Percentiles rank a stretch among this genome's conserved stretches.
phyloP scores from a whole-genome alignment of 2,797 vertebrate genomes.

The Macroramphosus scolopax region DNA sequence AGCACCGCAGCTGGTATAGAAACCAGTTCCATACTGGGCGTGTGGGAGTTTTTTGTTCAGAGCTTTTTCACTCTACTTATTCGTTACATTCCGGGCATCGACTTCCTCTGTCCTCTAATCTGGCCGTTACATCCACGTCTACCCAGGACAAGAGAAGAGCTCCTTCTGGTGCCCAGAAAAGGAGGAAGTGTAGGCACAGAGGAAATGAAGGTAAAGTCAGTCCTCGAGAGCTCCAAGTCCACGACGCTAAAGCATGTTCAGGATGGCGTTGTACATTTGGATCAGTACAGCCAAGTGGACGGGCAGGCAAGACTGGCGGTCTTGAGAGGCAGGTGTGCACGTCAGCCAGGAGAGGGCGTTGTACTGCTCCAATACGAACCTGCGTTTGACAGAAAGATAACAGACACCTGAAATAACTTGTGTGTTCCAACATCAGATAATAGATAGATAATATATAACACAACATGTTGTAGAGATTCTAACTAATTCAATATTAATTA shows the following conservation, averaged over 20 bases:
- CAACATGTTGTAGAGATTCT: too few species aligned
- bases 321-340: constrained; percentile 93
- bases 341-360: constrained; percentile 98
- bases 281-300: constrained; percentile 95
- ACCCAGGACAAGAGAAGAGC: constrained; percentile 42
- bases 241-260: constrained; percentile 86
- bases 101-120: constrained; percentile 27
- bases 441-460: too few species aligned
- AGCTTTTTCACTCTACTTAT: constrained; percentile 27
- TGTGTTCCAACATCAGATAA: too few species aligned
- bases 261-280: constrained; percentile 98
- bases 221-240: constrained; percentile 25
- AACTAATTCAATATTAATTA: too few species aligned
- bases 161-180: constrained; percentile 62
- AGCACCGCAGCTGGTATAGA: constrained; percentile 31
- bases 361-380: constrained; percentile 99
- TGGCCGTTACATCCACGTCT: constrained; percentile 28
- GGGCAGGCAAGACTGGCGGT: constrained; percentile 97
- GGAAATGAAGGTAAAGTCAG: constrained; percentile 22
- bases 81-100: constrained; percentile 48
- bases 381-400: constrained; percentile 48
- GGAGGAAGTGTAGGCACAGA: constrained; percentile 54
- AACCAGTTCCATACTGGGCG: constrained; percentile 25
- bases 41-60: constrained; percentile 22
- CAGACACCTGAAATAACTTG: not conserved